Conservation (phyloP, 1,140 invertebrate species). For the Calliopsis andreniformis region DNA sequence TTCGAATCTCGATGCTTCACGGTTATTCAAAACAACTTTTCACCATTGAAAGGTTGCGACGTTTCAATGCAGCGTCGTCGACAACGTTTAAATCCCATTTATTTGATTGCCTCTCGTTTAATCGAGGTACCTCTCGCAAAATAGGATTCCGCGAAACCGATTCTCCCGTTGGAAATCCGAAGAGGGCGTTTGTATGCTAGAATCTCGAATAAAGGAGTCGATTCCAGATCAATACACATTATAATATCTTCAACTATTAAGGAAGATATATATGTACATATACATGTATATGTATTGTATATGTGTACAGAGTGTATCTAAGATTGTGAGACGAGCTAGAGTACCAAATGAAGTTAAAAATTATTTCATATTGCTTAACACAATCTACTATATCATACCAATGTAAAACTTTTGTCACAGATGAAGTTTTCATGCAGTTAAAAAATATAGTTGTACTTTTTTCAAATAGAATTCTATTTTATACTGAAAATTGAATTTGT, state of each 20-base stretch:
- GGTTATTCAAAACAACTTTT: background rate
- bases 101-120: slow-evolving; percentile 68
- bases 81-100: slow-evolving; percentile 68
- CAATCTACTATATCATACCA: too few relatives aligned
- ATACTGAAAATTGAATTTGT: too few relatives aligned
- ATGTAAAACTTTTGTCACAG: too few relatives aligned
- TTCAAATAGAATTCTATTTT: too few relatives aligned
- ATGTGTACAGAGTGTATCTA: too few relatives aligned
- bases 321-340: too few relatives aligned
- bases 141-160: slow-evolving; percentile 54
- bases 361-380: too few relatives aligned
- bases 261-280: slow-evolving; percentile 1
- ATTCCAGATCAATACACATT: slow-evolving; percentile 20
- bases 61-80: slow-evolving; percentile 33
- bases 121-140: slow-evolving; percentile 55
- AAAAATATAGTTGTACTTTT: too few relatives aligned
- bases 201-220: slow-evolving; percentile 43
- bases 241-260: slow-evolving; percentile 8
- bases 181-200: slow-evolving; percentile 49
- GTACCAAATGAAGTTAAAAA: too few relatives aligned
- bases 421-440: too few relatives aligned
- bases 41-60: background rate
- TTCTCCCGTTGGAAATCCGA: slow-evolving; percentile 40
- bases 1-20: too few relatives aligned
- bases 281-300: too few relatives aligned